Percentiles rank a stretch among this genome's conserved stretches.
Evolutionary conservation across 2,113 vertebrate genomes (phyloP).

Genomic region (Symphodus melops): DNA sequence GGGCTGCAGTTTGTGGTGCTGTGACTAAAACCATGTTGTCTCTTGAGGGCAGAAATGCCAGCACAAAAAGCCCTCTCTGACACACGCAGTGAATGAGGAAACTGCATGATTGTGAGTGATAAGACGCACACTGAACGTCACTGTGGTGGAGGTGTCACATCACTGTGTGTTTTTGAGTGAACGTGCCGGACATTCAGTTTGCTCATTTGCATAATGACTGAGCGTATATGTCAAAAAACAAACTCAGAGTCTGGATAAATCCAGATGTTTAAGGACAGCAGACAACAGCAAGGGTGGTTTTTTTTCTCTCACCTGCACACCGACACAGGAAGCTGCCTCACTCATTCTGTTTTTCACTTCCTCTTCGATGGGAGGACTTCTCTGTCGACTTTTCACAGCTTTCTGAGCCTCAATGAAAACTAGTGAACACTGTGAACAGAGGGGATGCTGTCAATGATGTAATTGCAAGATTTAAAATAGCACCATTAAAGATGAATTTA

Average conservation of each 20-base stretch:
- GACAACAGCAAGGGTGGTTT: constrained; percentile 29
- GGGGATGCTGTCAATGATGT: background rate
- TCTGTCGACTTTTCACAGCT: constrained; percentile 20
- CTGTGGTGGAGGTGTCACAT: constrained; percentile 38
- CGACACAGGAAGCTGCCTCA: constrained; percentile 67
- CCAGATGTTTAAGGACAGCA: constrained; percentile 42
- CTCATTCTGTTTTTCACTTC: constrained; percentile 74
- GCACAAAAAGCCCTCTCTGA: constrained; percentile 3
- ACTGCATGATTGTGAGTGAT: constrained; percentile 21
- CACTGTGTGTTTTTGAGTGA: background rate
- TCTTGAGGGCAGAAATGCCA: background rate
- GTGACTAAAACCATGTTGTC: constrained; percentile 36
- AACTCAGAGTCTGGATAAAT: constrained; percentile 1
- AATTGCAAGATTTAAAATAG: background rate
- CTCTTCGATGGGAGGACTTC: constrained; percentile 33
- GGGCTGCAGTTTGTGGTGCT: constrained; percentile 41
- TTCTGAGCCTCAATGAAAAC: constrained; percentile 12
- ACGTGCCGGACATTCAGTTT: background rate
- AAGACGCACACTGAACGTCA: constrained; percentile 10
- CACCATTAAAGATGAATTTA: background rate
- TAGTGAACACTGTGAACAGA: constrained; percentile 4
- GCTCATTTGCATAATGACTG: constrained; percentile 55
- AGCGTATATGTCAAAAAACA: constrained; percentile 3
- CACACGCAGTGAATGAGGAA: constrained; percentile 50
- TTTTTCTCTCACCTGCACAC: constrained; percentile 66